Conservation (phyloP, 2,888 invertebrate genomes). For the Petrolisthes manimaculis region DNA sequence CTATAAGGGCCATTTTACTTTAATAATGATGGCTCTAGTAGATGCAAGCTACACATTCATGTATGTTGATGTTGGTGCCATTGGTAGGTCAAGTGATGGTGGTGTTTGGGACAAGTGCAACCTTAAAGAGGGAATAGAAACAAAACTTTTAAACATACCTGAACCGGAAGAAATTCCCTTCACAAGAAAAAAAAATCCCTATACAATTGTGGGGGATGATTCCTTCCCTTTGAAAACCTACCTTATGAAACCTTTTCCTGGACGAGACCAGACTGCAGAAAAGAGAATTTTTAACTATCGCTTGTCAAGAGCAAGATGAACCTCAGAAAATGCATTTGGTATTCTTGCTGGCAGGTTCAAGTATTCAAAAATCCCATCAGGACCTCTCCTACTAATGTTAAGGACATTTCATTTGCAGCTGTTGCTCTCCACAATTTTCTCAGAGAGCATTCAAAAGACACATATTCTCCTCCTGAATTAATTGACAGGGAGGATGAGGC, state of each 20-base stretch:
- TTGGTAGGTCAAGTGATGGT: slow-evolving; percentile 26
- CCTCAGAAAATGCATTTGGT: neutral
- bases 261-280: neutral
- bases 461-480: neutral
- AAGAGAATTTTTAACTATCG: slow-evolving; percentile 22
- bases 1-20: slow-evolving; percentile 21
- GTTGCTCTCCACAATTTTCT: slow-evolving; percentile 33
- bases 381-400: slow-evolving; percentile 14
- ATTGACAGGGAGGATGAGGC: no score
- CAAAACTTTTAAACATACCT: slow-evolving; percentile 5
- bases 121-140: slow-evolving; percentile 14
- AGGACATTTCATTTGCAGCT: slow-evolving; percentile 25
- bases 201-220: slow-evolving; percentile 21
- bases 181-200: slow-evolving; percentile 2
- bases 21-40: slow-evolving; percentile 19
- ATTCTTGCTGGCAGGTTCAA: slow-evolving; percentile 20
- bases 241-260: slow-evolving; percentile 31
- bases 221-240: slow-evolving; percentile 25
- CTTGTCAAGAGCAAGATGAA: slow-evolving; percentile 23
- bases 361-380: slow-evolving; percentile 12
- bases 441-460: slow-evolving; percentile 2
- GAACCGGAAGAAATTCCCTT: slow-evolving; percentile 8
- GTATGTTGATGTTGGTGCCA: slow-evolving; percentile 16
- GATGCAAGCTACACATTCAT: slow-evolving; percentile 26
- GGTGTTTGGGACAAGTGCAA: slow-evolving; percentile 26